Base-by-base conservation (phyloP, 2,888 invertebrate genomes). In the Azorinus chamasolen region DNA sequence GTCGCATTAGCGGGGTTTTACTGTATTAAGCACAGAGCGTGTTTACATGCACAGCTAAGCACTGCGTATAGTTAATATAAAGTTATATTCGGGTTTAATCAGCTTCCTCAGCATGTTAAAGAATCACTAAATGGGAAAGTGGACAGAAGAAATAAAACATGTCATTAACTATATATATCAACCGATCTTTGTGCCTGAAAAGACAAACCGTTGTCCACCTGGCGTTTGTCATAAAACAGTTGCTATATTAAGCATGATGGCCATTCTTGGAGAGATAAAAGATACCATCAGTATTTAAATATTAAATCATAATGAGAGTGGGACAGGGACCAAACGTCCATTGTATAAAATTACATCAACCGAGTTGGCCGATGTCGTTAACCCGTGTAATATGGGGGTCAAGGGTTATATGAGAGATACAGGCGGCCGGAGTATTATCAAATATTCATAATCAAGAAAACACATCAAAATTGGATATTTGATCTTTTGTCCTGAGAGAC, bases 301-400 rank as follows among this genome's bases (percentile, higher is more conserved):
- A 70, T 70, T 62, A 59, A 63, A 70, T 55, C 63, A 62, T 32
- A 57, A 50, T 41, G 27, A 25, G 61, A 22, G 41, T 61, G 68
- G 58, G 64, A 48, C 50, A 16, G 14, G 59, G 54, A 51, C 68
- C 58, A 59, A 54, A 50, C 55, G 70, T 48, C 65, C 78, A 73
- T 78, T 78, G 78, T 78, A 73, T 78, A 70, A 62, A 37, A 54
- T 78, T 78, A 78, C 78, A 78, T 78, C 70, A 73, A 48, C 25
- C 50, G 57, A 32, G 32, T 6, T n/a, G 32, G 5, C 32, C 32
- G 32, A 32, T 43, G 25, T 45, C 39, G 20, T 24, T 27, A 24
- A 24, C 24, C 55, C 46, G 24, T 65, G 37, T 55, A 32, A 37
- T 32, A 12, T 48, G 37, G 10, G 48, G 55, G 46, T 48, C 65